phyloP scores from a whole-genome alignment of 2,888 invertebrate genomes.

The Lydus trimaculatus region DNA sequence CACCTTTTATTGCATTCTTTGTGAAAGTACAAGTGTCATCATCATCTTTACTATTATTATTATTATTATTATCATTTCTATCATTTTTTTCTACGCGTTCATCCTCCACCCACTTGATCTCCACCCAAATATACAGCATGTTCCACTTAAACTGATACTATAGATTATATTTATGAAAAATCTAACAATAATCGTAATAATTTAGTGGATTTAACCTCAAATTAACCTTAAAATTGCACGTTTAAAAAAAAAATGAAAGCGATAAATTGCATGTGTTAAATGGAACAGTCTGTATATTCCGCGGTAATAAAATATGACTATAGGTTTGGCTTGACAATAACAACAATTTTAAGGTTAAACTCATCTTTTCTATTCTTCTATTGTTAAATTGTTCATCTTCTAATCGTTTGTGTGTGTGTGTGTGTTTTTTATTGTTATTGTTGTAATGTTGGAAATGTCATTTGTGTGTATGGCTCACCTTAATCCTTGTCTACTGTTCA shows the following conservation, averaged over 20 bases:
- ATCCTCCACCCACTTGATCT: conserved; percentile 1
- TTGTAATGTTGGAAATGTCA: background rate
- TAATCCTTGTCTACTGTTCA: background rate
- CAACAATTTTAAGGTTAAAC: conserved; percentile 6
- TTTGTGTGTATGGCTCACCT: background rate
- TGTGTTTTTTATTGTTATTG: background rate
- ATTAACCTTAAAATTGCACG: too few relatives aligned
- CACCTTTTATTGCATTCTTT: conserved; percentile 2
- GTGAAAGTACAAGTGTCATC: conserved; percentile 7
- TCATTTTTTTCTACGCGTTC: background rate
- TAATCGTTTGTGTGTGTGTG: too few relatives aligned
- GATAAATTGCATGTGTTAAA: too few relatives aligned
- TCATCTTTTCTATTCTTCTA: conserved; percentile 3
- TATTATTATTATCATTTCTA: background rate
- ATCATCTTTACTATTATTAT: background rate
- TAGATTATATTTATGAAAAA: too few relatives aligned
- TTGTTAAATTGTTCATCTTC: background rate
- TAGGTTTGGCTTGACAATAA: conserved; percentile 3
- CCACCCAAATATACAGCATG: background rate
- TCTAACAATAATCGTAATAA: too few relatives aligned
- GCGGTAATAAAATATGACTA: background rate
- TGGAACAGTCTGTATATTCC: background rate
- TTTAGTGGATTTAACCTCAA: too few relatives aligned
- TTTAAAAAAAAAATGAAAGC: too few relatives aligned
- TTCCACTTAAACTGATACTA: background rate